phyloP scores from a whole-genome alignment of 2,797 vertebrate genomes.

The Poecilia velifera region DNA sequence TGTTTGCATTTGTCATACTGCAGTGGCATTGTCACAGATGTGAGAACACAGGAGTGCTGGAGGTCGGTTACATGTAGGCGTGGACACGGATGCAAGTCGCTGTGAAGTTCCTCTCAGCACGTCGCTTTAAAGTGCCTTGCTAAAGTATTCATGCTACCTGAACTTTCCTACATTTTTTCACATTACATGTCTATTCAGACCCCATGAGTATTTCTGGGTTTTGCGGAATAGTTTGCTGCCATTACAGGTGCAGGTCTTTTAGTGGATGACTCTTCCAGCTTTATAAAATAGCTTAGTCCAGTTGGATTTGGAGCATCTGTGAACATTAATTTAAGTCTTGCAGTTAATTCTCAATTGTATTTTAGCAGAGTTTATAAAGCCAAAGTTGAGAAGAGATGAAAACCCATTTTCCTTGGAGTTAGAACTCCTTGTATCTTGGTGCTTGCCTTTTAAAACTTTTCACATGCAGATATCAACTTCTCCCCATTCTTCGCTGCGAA shows the following conservation, averaged over 20 bases:
- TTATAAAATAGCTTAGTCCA: neutral
- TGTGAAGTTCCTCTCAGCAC: slow-evolving; percentile 45
- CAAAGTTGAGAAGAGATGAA: neutral
- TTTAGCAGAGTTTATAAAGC: neutral
- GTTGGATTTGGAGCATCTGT: neutral
- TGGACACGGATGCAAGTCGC: slow-evolving; percentile 51
- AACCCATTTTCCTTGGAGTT: neutral
- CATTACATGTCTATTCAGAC: neutral
- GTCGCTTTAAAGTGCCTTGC: slow-evolving; percentile 16
- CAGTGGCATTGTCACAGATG: slow-evolving; percentile 76
- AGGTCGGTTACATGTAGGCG: slow-evolving; percentile 59
- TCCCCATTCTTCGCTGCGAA: neutral
- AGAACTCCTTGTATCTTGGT: neutral
- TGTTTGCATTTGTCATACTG: slow-evolving; percentile 83
- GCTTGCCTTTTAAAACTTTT: neutral
- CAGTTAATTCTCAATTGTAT: neutral
- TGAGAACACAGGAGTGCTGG: slow-evolving; percentile 56
- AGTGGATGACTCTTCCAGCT: neutral
- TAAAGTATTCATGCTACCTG: neutral
- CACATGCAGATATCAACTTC: neutral
- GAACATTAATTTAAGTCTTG: neutral
- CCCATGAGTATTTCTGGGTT: neutral
- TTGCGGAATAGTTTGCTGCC: neutral
- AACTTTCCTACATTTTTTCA: neutral
- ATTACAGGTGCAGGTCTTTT: neutral